Evolutionary conservation across 2,113 vertebrate species (phyloP).

Genomic region (Channa maculata): DNA sequence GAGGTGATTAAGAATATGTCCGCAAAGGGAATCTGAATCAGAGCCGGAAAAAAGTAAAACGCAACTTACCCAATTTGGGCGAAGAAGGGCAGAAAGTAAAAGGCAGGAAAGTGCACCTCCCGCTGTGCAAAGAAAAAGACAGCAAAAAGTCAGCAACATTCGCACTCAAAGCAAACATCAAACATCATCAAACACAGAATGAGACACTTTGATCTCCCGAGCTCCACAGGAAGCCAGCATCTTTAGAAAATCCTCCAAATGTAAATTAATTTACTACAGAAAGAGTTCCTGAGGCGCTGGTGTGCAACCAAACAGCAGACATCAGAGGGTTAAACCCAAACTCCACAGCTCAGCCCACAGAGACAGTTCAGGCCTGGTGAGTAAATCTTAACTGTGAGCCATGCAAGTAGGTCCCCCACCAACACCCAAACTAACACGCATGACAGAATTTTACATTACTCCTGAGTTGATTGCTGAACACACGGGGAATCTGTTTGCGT

Average conservation of each 20-base stretch:
- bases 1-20: slow-evolving; percentile 68
- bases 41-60: slow-evolving; percentile 57
- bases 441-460: slow-evolving; percentile 50
- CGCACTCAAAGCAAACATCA: slow-evolving; percentile 95
- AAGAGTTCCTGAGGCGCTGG: slow-evolving; percentile 86
- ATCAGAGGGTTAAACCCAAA: slow-evolving; percentile 79
- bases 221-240: slow-evolving; percentile 96
- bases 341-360: slow-evolving; percentile 64
- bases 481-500: slow-evolving; percentile 44
- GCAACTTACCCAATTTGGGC: slow-evolving; percentile 64
- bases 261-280: slow-evolving; percentile 96
- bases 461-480: slow-evolving; percentile 42
- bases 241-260: slow-evolving; percentile 98
- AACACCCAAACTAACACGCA: slow-evolving; percentile 53
- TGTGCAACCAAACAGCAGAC: slow-evolving; percentile 65
- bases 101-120: slow-evolving; percentile 82
- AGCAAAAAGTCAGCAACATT: slow-evolving; percentile 97
- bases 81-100: slow-evolving; percentile 74
- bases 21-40: slow-evolving; percentile 63
- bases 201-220: slow-evolving; percentile 95
- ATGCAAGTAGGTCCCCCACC: slow-evolving; percentile 29
- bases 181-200: slow-evolving; percentile 95
- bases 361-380: slow-evolving; percentile 54
- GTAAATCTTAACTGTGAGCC: slow-evolving; percentile 58
- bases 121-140: slow-evolving; percentile 88